These are phyloP conservation scores for Micrastur ruficollis DNA, from an alignment of 2,797 vertebrate species.

Conservation along the genomic window DNA sequence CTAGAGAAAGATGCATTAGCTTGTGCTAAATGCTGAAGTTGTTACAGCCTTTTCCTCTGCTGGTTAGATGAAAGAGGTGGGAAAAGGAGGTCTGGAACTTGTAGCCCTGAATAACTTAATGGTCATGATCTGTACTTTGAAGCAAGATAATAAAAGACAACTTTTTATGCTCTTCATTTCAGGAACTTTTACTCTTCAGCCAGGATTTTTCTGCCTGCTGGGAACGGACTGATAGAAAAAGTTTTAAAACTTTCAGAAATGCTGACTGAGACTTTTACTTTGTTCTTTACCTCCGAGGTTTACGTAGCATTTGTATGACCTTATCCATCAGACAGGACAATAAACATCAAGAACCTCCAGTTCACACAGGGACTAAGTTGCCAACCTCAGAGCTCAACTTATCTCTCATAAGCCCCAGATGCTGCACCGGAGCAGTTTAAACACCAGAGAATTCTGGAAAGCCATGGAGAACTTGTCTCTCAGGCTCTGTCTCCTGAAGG, in stretches of 20 bases:
- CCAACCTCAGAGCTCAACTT: neutral
- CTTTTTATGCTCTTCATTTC: conserved; percentile 46
- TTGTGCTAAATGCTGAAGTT: neutral
- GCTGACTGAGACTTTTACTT: conserved; percentile 42
- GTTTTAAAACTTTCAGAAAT: conserved; percentile 42
- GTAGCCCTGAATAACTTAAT: conserved; percentile 29
- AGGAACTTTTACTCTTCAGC: conserved; percentile 45
- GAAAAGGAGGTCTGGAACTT: conserved; percentile 25
- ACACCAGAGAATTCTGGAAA: neutral
- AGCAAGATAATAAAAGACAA: conserved; percentile 33
- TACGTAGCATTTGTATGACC: neutral
- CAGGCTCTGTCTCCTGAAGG: neutral
- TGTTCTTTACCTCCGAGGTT: conserved; percentile 51
- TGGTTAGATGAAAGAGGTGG: neutral
- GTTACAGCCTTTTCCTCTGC: neutral
- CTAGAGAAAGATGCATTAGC: neutral
- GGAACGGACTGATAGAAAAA: conserved; percentile 31
- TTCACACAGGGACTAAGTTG: neutral
- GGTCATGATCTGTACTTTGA: conserved; percentile 47
- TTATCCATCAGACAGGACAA: conserved; percentile 17
- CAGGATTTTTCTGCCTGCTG: conserved; percentile 42
- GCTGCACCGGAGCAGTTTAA: neutral
- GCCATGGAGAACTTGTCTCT: neutral
- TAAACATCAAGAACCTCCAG: conserved; percentile 23
- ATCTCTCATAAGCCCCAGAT: neutral